Evolutionary conservation across 2,797 vertebrate genomes (phyloP), one percentile per base, ranked within the genome.

Genomic region (Hydrolagus colliei): DNA sequence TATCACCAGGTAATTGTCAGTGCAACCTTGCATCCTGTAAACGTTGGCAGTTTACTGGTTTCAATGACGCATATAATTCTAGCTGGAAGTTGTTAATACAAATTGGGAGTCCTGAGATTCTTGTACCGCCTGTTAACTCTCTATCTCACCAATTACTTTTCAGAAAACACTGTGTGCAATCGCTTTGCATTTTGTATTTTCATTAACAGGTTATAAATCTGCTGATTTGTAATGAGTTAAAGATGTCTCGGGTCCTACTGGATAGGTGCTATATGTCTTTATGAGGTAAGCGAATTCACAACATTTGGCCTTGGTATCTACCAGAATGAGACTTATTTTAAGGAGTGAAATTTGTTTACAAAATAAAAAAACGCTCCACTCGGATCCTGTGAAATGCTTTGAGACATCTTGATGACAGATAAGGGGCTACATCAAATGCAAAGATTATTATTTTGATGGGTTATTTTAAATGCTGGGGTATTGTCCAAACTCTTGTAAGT

Each of bases 1-100:
- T 80, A 80, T 65, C 62, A 9, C 14, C 78, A 80, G 78, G 78
- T 80, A 80, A 80, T 67, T 80, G 78, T 80, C 78, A 80, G 78
- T 16, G 67, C 78, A 80, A 65, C 78, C 62, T 79, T 79, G 61
- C 27, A 13, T 63, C 11, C 77, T 22, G 77, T 79, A 63, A 80
- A 35, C 78, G 4, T 65, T 63, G 32, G 27, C 14, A 80, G 62
- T 80, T 52, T 80, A 80, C 32, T 80, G 67, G 67, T 6, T 22
- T 80, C 62, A 14, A 62, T 79, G 78, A 80, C 27, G 62, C 78
- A 80, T 27, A 13, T 9, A 80, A 67, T 80, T 80, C 62, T 63
- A 80, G 78, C 78, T 80, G 78, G 22, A 80, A 63, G 32, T 80
- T 67, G 78, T 80, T 80, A 80, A 61, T 14, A 32, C 7, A 80